Conservation (phyloP, 2,797 vertebrate species). For the Tachyglossus aculeatus region DNA sequence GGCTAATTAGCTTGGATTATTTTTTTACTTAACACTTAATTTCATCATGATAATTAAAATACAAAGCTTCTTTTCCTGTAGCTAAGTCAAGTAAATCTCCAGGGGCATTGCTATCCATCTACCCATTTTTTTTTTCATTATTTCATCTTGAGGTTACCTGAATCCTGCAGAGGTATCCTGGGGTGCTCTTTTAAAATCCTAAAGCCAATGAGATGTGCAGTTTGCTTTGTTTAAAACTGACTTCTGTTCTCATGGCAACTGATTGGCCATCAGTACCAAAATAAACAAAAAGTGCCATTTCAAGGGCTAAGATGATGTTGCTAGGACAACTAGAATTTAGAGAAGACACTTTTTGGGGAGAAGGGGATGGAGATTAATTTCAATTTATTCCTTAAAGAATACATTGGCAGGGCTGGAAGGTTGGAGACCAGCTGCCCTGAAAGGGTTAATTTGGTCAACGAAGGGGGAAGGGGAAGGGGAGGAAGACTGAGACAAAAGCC, state of each 20-base stretch:
- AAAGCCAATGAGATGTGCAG: not conserved
- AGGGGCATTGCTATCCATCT: not conserved
- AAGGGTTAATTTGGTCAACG: not conserved
- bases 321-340: constrained; percentile 42
- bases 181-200: not conserved
- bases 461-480: not conserved
- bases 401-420: not conserved
- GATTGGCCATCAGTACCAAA: constrained; percentile 13
- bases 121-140: not conserved
- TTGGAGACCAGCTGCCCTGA: too few species aligned
- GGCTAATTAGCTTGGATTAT: too few species aligned
- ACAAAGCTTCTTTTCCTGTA: not conserved
- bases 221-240: not conserved
- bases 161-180: not conserved
- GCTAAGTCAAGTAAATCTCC: not conserved
- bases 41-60: not conserved
- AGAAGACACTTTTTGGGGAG: constrained; percentile 21
- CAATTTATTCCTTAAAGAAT: constrained; percentile 7
- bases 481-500: not conserved
- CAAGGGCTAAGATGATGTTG: constrained; percentile 25
- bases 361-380: constrained; percentile 29
- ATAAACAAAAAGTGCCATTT: constrained; percentile 8
- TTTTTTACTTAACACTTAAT: too few species aligned
- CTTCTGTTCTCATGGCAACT: constrained; percentile 57
- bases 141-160: not conserved